Base-by-base conservation (phyloP, 2,888 invertebrate species). In the Hyposoter dolosus region DNA sequence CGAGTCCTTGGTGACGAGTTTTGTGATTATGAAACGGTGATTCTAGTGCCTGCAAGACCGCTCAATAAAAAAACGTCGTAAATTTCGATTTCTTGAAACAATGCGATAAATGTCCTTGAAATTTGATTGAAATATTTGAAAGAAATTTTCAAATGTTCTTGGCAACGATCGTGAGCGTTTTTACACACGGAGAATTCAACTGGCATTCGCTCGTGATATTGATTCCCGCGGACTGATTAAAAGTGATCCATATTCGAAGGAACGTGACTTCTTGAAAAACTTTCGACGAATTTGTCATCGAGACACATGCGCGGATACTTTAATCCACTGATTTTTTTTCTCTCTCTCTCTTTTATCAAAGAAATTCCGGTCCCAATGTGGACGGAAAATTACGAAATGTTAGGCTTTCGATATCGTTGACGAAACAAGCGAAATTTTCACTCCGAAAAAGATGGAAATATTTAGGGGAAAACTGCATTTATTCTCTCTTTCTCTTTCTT, bases 151-250 rank as follows among this genome's bases (percentile, higher is more conserved):
- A 63, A 84, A 47, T n/a, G 3, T 47, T 47, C 9, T 69, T 69
- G 47, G 19, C 17, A 15, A 40, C 68, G 17, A 65, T 60, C 28
- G 45, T 78, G 83, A 83, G 85, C 85, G 88, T 87, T 89, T 87
- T 89, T 85, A 92, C 92, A 91, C 92, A 90, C 92, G 93, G 91
- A 93, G 93, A 89, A 87, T 89, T 92, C 91, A 90, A 89, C 90
- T 87, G 89, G 89, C 92, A 90, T 88, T 89, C 79, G 74, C 66
- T 85, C 35, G 76, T 63, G 66, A 72, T 71, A 50, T 56, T 47
- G 69, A 77, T 81, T 32, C 66, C 66, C 80, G 71, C 66, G 76
- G 76, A 83, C 83, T 74, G 50, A 77, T 35, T 40, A 45, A 56
- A 50, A 50, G 12, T 19, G 12, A 23, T 56, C 19, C 12, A 28